Evolutionary conservation across 2,797 vertebrate species (phyloP), one percentile per base, ranked within the genome.

Genomic region (Anguilla megastoma): DNA sequence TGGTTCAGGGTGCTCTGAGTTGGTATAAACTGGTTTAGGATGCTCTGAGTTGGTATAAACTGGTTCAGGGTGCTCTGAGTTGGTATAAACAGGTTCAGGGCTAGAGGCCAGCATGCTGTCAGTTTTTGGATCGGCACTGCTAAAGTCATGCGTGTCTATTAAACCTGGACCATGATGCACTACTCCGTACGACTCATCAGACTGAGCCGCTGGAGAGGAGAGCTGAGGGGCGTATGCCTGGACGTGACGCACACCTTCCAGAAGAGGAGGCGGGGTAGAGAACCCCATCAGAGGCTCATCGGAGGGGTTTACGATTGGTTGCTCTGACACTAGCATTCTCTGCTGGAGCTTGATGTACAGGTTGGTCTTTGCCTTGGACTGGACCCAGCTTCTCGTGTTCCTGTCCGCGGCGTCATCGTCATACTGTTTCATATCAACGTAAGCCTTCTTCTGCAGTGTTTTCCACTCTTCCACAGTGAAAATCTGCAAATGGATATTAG

Each of bases 401-500:
- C 21, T 14, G 41, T 50, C 79, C 45, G 14, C 24, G 8, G 45
- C n/a, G 7, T 82, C 41, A 3, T 48, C 41, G 79, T 82, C 45
- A 9, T 50, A n/a, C 45, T 50, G 41, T n/a, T 82, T 82, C 79
- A 82, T 3, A 24, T 82, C 45, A 2, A 50, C 21, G 7, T 82
- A 82, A 82, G 79, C 5, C 79, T 82, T 82, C 41, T 14, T 50
- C 21, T 50, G 45, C 79, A 82, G 45, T 14, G 21, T 82, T 82
- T 82, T 82, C 41, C 45, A 3, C 79, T 82, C 79, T n/a, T 82
- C 79, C 41, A 82, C 79, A 2, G 41, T 48, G 79, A 82, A 82
- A 82, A 82, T n/a, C 79, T 95, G 93, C 91, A 96, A 95, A 95
- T 97, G 96, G 91, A 95, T 96, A 63, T 69, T 69, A 18, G 56